Percentiles rank a stretch among this genome's conserved stretches.
Evolutionary conservation across 2,888 invertebrate species (phyloP).

Genomic region (Aphidius colemani): DNA sequence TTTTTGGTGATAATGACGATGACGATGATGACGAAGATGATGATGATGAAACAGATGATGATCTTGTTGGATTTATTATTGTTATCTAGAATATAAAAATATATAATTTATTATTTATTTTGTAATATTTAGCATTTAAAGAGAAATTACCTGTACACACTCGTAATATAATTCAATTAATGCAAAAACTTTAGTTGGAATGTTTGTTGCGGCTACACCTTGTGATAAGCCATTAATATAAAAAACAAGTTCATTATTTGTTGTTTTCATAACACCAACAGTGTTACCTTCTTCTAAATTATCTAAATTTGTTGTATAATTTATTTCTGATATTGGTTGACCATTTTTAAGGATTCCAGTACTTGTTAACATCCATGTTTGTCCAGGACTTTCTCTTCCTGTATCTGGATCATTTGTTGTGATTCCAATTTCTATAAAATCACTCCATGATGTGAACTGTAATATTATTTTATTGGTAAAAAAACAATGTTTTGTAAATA

Average conservation of each 20-base stretch:
- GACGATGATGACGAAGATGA: no score
- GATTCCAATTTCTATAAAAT: conserved; percentile 77
- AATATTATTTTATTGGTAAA: conserved; percentile 4
- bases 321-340: conserved; percentile 74
- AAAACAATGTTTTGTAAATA: neutral
- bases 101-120: no score
- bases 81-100: conserved; percentile 50
- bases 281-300: conserved; percentile 81
- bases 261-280: conserved; percentile 82
- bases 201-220: conserved; percentile 80
- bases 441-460: conserved; percentile 81
- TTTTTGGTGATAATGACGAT: conserved; percentile 37
- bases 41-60: no score
- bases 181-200: conserved; percentile 77
- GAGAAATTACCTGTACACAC: conserved; percentile 71
- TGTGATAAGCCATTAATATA: conserved; percentile 88
- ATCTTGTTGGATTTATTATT: conserved; percentile 58
- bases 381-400: conserved; percentile 75
- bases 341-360: conserved; percentile 86
- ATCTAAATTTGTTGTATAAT: conserved; percentile 85
- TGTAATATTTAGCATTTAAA: no score
- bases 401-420: conserved; percentile 72
- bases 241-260: conserved; percentile 82
- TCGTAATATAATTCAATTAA: conserved; percentile 83
- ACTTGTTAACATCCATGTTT: conserved; percentile 91